Base-by-base conservation (phyloP, 2,888 invertebrate genomes). In the Phortica magna region DNA sequence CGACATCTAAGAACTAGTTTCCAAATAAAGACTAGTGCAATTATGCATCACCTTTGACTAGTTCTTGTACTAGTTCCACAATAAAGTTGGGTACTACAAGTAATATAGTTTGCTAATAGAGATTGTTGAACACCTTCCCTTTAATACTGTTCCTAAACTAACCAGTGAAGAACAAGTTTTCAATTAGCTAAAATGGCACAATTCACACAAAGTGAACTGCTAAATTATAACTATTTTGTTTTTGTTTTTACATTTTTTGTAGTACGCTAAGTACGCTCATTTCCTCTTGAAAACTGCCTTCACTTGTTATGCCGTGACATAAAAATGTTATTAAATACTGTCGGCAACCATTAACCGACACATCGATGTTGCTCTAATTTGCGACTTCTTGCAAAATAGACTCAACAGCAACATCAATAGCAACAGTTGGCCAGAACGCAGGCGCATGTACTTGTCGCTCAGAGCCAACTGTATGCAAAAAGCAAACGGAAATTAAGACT, bases 401-500 rank as follows among this genome's bases (percentile, higher is more conserved):
- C 22, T 10, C 19, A 61, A 22, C 9, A 17, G 19, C 61, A 19
- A 22, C 22, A 22, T 19, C 31, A 31, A 4, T 31, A 19, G 3
- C 22, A 22, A 61, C 31, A 31, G 31, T 31, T 31, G 31, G 55
- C 55, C 55, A 61, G 7, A 48, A 6, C 48, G 4, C 61, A 22
- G 61, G 7, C n/a, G 31, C 19, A 61, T 7, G 19, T 22, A 4
- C 59, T 19, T 22, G 61, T 61, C 19, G 17, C 22, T 61, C 22
- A 61, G 2, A 31, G 31, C 31, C 31, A 31, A 31, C 31, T 31
- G 31, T 31, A 31, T 31, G 31, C 65, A 59, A 14, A n/a, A 65
- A 31, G 53, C 53, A 14, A 71, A 39, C 70, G 70, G 70, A 71
- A 71, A 71, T 71, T 71, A 53, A 71, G 19, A 19, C 61, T 61